Percentiles rank a stretch among this genome's conserved stretches.
Conservation (phyloP, 1,140 invertebrate genomes). For the Leptinotarsa defecta region DNA sequence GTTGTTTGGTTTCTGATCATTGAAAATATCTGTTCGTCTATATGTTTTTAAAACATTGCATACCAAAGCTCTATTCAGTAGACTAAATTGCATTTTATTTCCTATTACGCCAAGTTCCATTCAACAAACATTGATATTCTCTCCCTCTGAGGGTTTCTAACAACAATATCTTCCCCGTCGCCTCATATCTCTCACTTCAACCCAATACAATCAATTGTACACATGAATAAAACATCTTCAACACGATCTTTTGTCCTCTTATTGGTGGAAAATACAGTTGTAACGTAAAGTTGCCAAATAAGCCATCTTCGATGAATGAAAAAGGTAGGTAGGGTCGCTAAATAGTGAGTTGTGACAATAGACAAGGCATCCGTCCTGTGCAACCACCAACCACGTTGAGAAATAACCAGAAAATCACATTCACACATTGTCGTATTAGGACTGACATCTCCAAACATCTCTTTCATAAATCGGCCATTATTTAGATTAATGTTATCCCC, state of each 20-base stretch:
- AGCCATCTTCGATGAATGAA: neutral
- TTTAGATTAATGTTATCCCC: constrained; percentile 55
- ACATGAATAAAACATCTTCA: constrained; percentile 28
- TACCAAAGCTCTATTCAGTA: neutral
- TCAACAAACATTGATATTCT: neutral
- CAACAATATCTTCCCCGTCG: constrained; percentile 2
- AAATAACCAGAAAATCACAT: constrained; percentile 54
- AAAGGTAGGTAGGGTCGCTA: constrained; percentile 26
- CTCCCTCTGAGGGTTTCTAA: neutral
- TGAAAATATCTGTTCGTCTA: neutral
- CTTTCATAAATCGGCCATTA: constrained; percentile 54
- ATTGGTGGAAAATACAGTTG: constrained; percentile 25
- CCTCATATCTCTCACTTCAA: constrained; percentile 13
- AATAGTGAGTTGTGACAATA: constrained; percentile 20
- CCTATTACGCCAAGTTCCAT: neutral
- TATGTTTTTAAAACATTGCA: neutral
- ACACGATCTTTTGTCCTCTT: constrained; percentile 8
- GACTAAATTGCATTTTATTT: neutral
- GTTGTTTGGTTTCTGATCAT: no score
- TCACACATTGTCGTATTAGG: constrained; percentile 56
- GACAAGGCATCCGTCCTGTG: constrained; percentile 9
- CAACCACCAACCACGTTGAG: constrained; percentile 45
- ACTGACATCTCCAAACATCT: constrained; percentile 56
- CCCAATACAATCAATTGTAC: constrained; percentile 16
- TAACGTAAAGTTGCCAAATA: neutral